Conservation (phyloP, 1,140 invertebrate species). For the Drosophila mauritiana region DNA sequence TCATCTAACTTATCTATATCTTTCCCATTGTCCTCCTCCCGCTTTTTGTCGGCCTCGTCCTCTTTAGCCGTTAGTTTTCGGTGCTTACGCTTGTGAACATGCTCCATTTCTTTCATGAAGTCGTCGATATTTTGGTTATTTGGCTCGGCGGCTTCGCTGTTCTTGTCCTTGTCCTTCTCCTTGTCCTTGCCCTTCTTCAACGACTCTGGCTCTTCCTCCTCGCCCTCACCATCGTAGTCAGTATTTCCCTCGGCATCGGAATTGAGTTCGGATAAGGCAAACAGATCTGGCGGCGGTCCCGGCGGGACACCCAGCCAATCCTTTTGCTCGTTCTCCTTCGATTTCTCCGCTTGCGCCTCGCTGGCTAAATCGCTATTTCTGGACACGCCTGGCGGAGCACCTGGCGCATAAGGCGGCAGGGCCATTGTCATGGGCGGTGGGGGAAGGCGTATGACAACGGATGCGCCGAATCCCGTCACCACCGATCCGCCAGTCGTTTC, state of each 20-base stretch:
- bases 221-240: conserved; percentile 54
- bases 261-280: conserved; percentile 86
- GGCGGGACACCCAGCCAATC: conserved; percentile 93
- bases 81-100: conserved; percentile 90
- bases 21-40: conserved; percentile 32
- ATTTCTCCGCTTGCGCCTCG: conserved; percentile 45
- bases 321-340: conserved; percentile 85
- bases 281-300: conserved; percentile 91
- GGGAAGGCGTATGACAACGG: conserved; percentile 64
- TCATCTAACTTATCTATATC: conserved; percentile 18
- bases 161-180: conserved; percentile 88
- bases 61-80: conserved; percentile 52
- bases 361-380: conserved; percentile 57
- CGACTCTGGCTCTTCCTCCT: conserved; percentile 61
- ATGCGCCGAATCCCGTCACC: conserved; percentile 6
- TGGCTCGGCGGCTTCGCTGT: conserved; percentile 89
- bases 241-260: conserved; percentile 86
- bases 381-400: conserved; percentile 70
- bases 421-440: conserved; percentile 77
- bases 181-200: conserved; percentile 91
- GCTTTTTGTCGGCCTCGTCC: conserved; percentile 25
- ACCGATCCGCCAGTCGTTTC: background rate
- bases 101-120: conserved; percentile 96
- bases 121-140: conserved; percentile 92
- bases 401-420: conserved; percentile 74